These are phyloP conservation scores for Cossypha niveicapilla DNA, from an alignment of 2,797 vertebrate genomes.

Conservation along the genomic window DNA sequence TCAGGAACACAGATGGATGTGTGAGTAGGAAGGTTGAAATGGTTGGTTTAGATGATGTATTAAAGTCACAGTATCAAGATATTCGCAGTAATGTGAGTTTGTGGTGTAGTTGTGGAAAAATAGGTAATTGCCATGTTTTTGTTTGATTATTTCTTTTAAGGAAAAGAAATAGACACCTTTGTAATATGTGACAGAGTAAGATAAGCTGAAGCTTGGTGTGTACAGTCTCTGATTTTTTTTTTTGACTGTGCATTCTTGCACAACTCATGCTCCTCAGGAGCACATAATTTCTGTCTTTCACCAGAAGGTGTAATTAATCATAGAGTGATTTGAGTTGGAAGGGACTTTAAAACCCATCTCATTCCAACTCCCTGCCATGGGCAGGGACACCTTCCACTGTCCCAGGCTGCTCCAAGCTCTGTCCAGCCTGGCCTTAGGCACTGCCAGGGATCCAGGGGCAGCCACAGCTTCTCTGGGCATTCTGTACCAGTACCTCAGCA, in stretches of 20 bases:
- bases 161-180: not conserved
- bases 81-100: not conserved
- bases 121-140: not conserved
- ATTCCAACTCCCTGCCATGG: not conserved
- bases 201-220: not conserved
- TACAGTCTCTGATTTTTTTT: not conserved
- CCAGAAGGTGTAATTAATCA: not conserved
- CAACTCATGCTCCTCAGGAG: not conserved
- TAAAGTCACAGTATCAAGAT: not conserved
- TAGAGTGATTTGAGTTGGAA: not conserved
- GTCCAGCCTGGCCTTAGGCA: not conserved
- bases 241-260: not conserved
- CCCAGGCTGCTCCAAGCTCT: not conserved
- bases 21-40: not conserved
- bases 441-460: not conserved
- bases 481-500: not conserved
- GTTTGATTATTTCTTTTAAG: not conserved
- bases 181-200: not conserved
- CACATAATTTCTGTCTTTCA: not conserved
- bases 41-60: not conserved
- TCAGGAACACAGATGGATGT: not conserved
- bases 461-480: not conserved
- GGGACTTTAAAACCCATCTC: not conserved
- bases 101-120: not conserved
- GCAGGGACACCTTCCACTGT: not conserved